phyloP scores from a whole-genome alignment of 1,140 invertebrate species.

The Ceratitis capitata region DNA sequence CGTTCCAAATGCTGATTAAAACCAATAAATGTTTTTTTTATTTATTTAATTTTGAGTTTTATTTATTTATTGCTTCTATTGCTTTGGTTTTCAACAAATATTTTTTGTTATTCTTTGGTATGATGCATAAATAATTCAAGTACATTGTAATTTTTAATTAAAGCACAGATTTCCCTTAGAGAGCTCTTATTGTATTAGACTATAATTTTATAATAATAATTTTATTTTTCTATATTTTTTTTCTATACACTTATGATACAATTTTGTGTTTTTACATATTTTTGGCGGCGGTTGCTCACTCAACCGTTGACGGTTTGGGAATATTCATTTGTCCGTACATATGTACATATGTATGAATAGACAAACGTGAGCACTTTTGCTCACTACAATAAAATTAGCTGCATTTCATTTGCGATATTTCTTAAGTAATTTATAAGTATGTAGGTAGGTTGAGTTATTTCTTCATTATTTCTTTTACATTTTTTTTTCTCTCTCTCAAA shows the following conservation, averaged over 20 bases:
- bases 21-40: background rate
- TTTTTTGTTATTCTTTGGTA: background rate
- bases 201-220: background rate
- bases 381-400: background rate
- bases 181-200: background rate
- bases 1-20: no score
- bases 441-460: no score
- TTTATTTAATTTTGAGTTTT: background rate
- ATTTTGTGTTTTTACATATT: no score
- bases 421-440: background rate
- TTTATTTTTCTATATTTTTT: no score
- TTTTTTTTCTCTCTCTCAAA: background rate
- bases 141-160: slow-evolving; percentile 10
- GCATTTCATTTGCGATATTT: background rate
- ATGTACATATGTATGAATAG: background rate
- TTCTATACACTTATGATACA: background rate
- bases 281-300: background rate
- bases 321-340: no score
- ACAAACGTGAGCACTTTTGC: background rate
- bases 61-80: background rate
- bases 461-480: background rate
- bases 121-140: background rate
- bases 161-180: slow-evolving; percentile 25
- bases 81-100: background rate
- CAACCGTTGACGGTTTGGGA: background rate